Percentiles rank a stretch among this genome's conserved stretches.
Evolutionary conservation across 2,888 invertebrate species (phyloP).

Genomic region (Lacanobia wlatinum): DNA sequence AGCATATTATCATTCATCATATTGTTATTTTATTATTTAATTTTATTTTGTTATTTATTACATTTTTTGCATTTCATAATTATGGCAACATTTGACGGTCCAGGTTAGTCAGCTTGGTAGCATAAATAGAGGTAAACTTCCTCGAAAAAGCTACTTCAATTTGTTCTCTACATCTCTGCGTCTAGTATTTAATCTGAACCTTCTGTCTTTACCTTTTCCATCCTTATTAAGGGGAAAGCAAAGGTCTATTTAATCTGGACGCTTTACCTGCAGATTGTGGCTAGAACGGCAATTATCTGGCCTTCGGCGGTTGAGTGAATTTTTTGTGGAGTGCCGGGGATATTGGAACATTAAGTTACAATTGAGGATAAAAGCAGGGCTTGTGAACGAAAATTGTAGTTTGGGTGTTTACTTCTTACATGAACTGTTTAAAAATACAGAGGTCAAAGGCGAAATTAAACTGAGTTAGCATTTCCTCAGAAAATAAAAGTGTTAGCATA

Average conservation of each 20-base stretch:
- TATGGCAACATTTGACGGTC: no score
- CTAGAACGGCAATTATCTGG: constrained; percentile 70
- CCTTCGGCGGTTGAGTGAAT: constrained; percentile 64
- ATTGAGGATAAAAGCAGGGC: background rate
- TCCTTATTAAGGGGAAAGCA: constrained; percentile 30
- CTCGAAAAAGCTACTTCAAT: no score
- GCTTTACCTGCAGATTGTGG: constrained; percentile 72
- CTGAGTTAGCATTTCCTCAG: background rate
- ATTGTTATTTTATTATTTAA: no score
- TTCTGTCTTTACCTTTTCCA: constrained; percentile 12
- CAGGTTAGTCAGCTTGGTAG: no score
- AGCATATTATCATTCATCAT: no score
- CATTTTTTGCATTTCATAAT: no score
- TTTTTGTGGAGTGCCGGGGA: constrained; percentile 42
- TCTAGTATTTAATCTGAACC: background rate
- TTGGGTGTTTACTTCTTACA: background rate
- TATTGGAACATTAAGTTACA: constrained; percentile 47
- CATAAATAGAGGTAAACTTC: no score
- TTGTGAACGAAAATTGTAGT: background rate
- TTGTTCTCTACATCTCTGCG: no score
- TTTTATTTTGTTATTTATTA: no score
- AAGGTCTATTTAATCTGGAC: constrained; percentile 65
- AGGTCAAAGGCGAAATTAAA: background rate
- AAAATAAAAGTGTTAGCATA: no score
- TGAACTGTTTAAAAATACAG: background rate